Conservation (phyloP, 2,113 vertebrate genomes). For the Larimichthys crocea region DNA sequence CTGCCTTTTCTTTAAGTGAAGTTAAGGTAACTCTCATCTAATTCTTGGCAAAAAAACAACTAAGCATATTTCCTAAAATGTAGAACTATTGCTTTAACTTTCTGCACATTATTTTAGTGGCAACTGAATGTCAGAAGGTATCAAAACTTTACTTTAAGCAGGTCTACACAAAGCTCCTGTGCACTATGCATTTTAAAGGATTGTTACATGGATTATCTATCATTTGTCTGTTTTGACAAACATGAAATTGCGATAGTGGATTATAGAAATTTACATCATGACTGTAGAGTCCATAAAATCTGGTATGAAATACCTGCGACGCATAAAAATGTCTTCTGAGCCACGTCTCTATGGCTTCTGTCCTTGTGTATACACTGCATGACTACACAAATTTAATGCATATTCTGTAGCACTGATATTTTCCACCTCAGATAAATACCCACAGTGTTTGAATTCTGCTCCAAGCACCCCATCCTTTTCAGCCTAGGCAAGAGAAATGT, state of each 20-base stretch:
- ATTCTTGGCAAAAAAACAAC: background rate
- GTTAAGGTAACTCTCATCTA: background rate
- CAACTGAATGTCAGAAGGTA: background rate
- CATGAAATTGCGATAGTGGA: background rate
- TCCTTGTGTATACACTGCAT: slow-evolving; percentile 11
- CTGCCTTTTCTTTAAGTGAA: background rate
- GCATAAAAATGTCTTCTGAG: slow-evolving; percentile 18
- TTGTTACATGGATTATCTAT: background rate
- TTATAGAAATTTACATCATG: slow-evolving; percentile 13
- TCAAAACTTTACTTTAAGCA: background rate
- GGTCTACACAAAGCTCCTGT: slow-evolving; percentile 1
- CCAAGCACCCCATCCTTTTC: slow-evolving; percentile 26
- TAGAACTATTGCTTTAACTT: background rate
- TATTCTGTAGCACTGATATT: slow-evolving; percentile 23
- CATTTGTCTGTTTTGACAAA: slow-evolving; percentile 26
- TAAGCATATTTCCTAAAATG: slow-evolving; percentile 3
- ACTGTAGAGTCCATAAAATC: slow-evolving; percentile 23
- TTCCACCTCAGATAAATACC: slow-evolving; percentile 40
- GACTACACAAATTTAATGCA: slow-evolving; percentile 17
- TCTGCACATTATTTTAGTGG: background rate
- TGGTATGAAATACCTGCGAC: slow-evolving; percentile 20
- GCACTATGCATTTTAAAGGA: slow-evolving; percentile 7
- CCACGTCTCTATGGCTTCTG: slow-evolving; percentile 7
- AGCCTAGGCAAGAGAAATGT: background rate
- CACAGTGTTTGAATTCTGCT: slow-evolving; percentile 32